phyloP scores from a whole-genome alignment of 2,113 vertebrate genomes.

The Otolemur garnettii region DNA sequence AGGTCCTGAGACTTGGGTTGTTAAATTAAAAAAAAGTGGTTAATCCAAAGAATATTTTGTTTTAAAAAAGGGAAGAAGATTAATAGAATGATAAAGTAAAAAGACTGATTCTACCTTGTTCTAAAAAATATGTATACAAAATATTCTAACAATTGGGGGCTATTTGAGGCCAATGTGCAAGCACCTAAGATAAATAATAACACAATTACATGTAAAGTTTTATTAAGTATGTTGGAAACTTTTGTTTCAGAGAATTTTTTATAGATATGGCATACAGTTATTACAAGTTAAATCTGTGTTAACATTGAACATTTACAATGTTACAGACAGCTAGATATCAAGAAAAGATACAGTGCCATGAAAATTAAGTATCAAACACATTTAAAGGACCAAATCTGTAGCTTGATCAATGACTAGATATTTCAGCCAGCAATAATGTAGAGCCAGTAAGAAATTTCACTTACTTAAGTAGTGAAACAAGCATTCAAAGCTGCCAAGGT shows the following conservation, averaged over 20 bases:
- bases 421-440: background rate
- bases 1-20: background rate
- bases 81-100: background rate
- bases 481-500: background rate
- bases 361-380: background rate
- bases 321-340: background rate
- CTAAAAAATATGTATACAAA: background rate
- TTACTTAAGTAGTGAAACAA: background rate
- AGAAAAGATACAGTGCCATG: background rate
- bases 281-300: background rate
- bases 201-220: background rate
- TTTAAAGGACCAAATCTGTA: background rate
- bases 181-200: background rate
- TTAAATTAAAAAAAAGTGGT: background rate
- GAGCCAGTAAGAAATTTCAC: background rate
- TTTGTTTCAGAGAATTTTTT: background rate
- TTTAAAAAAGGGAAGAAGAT: background rate
- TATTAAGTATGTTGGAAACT: background rate
- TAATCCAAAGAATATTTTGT: background rate
- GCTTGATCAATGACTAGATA: no score
- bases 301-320: background rate
- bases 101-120: background rate
- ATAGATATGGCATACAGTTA: background rate
- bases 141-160: background rate
- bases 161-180: background rate